Evolutionary conservation across 2,113 vertebrate genomes (phyloP).

Genomic region (Chelonoidis abingdonii): DNA sequence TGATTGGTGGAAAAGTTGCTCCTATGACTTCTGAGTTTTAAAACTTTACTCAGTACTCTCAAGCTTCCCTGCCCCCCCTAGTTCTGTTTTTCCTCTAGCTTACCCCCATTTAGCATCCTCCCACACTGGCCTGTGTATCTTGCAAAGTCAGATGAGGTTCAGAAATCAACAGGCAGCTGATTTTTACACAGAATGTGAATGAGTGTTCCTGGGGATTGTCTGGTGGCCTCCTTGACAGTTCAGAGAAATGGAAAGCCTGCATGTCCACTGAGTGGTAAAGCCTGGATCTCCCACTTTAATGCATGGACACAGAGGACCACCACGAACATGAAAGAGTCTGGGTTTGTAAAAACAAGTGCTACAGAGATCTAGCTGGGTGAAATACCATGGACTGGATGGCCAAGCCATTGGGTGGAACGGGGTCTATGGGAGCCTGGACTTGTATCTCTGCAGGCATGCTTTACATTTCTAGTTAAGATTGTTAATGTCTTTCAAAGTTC

Average conservation of each 20-base stretch:
- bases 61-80: not conserved
- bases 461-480: not conserved
- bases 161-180: not conserved
- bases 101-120: not conserved
- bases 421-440: no score
- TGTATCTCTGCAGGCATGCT: no score
- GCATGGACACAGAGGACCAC: no score
- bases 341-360: no score
- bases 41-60: not conserved
- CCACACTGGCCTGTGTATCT: not conserved
- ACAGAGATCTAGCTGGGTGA: no score
- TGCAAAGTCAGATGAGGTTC: not conserved
- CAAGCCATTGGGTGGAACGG: no score
- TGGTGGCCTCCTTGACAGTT: not conserved
- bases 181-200: not conserved
- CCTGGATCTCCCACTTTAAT: no score
- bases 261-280: no score
- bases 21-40: not conserved
- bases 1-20: not conserved
- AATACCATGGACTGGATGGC: no score
- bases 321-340: no score
- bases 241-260: no score
- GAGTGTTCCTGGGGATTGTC: not conserved
- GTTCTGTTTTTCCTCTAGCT: not conserved
- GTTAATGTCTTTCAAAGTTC: not conserved